Base-by-base conservation (phyloP, 2,797 vertebrate genomes). In the Remorina albescens region DNA sequence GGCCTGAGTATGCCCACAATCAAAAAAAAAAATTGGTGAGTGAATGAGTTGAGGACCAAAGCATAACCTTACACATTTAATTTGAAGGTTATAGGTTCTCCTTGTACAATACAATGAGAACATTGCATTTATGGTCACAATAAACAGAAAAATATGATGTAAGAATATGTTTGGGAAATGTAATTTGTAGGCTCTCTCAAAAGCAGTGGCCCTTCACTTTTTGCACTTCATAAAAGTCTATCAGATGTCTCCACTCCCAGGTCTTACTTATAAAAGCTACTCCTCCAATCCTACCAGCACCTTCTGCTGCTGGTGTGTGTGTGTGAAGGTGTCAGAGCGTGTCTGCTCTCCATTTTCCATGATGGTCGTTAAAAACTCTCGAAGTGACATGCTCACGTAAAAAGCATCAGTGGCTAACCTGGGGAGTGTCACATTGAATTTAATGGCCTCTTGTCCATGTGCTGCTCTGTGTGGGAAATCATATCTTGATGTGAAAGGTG, bases 371-470 rank as follows among this genome's bases (percentile, higher is more conserved):
- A 94, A 94, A 91, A 93, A 90, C 86, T 86, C 89, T 92, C 82
- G 86, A 89, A 91, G 90, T 92, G 93, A 94, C 93, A 89, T 86
- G 26, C 82, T 81, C 88, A 78, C 60, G 49, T 88, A 88, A 89
- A 90, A 89, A 74, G 89, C 90, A 85, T 89, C 87, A 82, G 85
- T 76, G 78, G 79, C 83, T 79, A 91, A 87, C 87, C 89, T 81
- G 80, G 76, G 64, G 61, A 79, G 84, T 93, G 93, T 94, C 92
- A 93, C 93, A 88, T 94, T 95, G 90, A 86, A 89, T 93, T 94
- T 94, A 94, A 94, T 86, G 84, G 89, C 88, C 88, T 84, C 85
- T 88, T 89, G 82, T 91, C 91, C 75, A 75, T 56, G 65, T 37
- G 55, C 76, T 51, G 26, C 21, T 51, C 72, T 72, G 84, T 70